These are phyloP conservation scores for Dufourea novaeangliae DNA, from an alignment of 1,140 invertebrate species.

Conservation along the genomic window DNA sequence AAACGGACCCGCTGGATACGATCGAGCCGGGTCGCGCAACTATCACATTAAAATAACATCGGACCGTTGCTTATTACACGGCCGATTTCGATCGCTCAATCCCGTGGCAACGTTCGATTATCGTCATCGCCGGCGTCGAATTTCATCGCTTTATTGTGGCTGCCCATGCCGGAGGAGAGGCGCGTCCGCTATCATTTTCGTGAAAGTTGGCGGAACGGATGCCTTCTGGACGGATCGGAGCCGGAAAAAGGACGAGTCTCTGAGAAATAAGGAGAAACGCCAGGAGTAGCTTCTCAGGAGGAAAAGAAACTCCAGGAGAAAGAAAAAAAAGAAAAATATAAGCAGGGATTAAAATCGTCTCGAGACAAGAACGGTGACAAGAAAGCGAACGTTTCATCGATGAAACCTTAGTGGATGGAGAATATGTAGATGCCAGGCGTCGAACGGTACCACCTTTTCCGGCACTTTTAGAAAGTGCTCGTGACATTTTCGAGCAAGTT, in stretches of 20 bases:
- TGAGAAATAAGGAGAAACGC: neutral
- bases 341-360: neutral
- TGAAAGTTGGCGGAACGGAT: slow-evolving; percentile 60
- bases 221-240: slow-evolving; percentile 3
- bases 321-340: neutral
- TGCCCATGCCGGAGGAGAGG: slow-evolving; percentile 19
- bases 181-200: slow-evolving; percentile 57
- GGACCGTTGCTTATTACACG: slow-evolving; percentile 20
- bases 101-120: slow-evolving; percentile 39
- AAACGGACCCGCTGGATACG: slow-evolving; percentile 5
- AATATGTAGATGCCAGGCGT: slow-evolving; percentile 22
- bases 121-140: slow-evolving; percentile 29
- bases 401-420: neutral
- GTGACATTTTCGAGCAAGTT: slow-evolving; percentile 56
- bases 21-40: slow-evolving; percentile 5
- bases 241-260: neutral
- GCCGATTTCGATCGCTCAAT: slow-evolving; percentile 57
- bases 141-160: slow-evolving; percentile 28
- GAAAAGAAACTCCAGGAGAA: neutral
- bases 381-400: neutral
- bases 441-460: slow-evolving; percentile 44
- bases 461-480: slow-evolving; percentile 53
- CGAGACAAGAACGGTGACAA: neutral
- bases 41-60: slow-evolving; percentile 14
- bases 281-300: neutral